These are phyloP conservation scores for Orchesella cincta DNA, from an alignment of 1,140 invertebrate species.

Conservation along the genomic window DNA sequence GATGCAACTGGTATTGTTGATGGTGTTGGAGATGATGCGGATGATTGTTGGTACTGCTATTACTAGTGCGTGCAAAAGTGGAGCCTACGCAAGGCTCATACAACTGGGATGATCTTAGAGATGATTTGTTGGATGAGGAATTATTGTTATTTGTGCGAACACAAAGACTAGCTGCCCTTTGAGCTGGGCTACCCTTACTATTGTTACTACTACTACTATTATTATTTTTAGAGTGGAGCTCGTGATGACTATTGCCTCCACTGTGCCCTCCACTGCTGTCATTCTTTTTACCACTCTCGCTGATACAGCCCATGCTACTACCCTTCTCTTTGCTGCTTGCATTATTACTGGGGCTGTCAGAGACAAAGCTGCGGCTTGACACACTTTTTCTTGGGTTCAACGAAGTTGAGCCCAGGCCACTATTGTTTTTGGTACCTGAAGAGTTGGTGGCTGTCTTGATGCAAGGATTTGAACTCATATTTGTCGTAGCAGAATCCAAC, in stretches of 20 bases:
- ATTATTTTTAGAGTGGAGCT: neutral
- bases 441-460: neutral
- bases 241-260: neutral
- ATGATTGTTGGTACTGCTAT: conserved; percentile 15
- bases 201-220: conserved; percentile 22
- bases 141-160: conserved; percentile 22
- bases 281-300: conserved; percentile 11
- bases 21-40: neutral
- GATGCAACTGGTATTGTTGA: neutral
- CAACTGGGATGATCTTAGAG: neutral
- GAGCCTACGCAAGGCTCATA: conserved; percentile 11
- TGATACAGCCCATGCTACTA: neutral
- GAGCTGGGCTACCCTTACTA: conserved; percentile 30
- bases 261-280: neutral
- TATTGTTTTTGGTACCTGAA: neutral
- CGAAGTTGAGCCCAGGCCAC: neutral
- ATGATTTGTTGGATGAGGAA: no score
- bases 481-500: conserved; percentile 30
- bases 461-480: neutral
- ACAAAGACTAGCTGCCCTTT: conserved; percentile 46
- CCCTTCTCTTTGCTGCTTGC: neutral
- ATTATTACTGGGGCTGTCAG: neutral
- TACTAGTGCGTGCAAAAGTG: neutral
- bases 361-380: conserved; percentile 3
- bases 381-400: conserved; percentile 17